Conservation (phyloP, 2,888 invertebrate genomes). For the Sturmia bella region DNA sequence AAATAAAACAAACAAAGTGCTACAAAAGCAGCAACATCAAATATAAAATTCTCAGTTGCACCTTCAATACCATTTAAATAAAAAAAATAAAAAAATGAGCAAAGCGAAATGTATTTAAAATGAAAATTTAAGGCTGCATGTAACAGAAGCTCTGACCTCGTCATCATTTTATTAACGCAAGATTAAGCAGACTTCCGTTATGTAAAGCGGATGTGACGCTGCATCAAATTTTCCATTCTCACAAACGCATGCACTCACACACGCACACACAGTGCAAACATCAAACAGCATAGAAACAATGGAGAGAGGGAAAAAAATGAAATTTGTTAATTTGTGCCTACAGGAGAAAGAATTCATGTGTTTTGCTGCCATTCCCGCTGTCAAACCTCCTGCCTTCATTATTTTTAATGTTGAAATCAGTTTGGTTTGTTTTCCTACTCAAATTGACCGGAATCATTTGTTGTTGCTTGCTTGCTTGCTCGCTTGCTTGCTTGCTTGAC, state of each 20-base stretch:
- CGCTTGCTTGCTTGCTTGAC: constrained; percentile 36
- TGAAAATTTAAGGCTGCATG: constrained; percentile 21
- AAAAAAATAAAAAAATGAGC: constrained; percentile 1
- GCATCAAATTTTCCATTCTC: constrained; percentile 63
- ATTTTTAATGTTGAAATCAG: constrained; percentile 19
- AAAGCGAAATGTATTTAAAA: constrained; percentile 28
- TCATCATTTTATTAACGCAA: constrained; percentile 76
- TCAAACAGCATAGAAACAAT: neutral
- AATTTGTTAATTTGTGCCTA: constrained; percentile 69
- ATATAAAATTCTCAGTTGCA: constrained; percentile 22
- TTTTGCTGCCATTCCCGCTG: constrained; percentile 12
- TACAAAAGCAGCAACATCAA: constrained; percentile 32
- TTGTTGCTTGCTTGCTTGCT: constrained; percentile 60
- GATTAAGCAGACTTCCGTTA: constrained; percentile 74
- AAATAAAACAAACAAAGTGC: constrained; percentile 20
- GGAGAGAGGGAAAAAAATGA: constrained; percentile 31
- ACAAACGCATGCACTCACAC: constrained; percentile 4
- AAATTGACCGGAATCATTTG: constrained; percentile 77
- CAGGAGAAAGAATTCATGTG: constrained; percentile 33
- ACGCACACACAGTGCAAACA: neutral
- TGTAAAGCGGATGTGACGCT: constrained; percentile 71
- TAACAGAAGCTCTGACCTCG: constrained; percentile 58
- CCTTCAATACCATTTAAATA: constrained; percentile 1
- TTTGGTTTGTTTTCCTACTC: constrained; percentile 70
- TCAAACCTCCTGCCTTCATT: neutral